Evolutionary conservation across 92 coral and sea anemone genomes (phyloP), one percentile per base, ranked within the genome.

Genomic region (Paragorgia papillata): DNA sequence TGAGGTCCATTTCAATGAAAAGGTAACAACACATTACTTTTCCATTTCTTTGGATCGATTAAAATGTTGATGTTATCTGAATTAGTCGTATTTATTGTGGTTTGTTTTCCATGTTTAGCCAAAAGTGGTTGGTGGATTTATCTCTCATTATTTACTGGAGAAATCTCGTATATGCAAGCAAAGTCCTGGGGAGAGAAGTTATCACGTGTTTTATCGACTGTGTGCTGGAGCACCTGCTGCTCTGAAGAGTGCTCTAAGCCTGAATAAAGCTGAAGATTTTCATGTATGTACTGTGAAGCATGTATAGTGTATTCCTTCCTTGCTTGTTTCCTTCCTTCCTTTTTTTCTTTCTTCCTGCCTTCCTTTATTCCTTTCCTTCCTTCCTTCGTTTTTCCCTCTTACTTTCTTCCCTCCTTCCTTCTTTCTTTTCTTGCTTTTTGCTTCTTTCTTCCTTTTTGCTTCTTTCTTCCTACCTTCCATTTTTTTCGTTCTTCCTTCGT

Each of bases 181-280:
- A n/a, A n/a, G n/a, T n/a, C n/a, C n/a, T n/a, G n/a, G n/a, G n/a
- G n/a, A n/a, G n/a, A n/a, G n/a, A n/a, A n/a, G n/a, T n/a, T n/a
- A n/a, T n/a, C n/a, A n/a, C n/a, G n/a, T n/a, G 51, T 94, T 94
- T 82, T 94, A 94, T 78, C 82, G 98, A 19, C 87, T 94, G 21
- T 94, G 98, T 79, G 81, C 98, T 28, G 97, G 97, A 7, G 98
- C 91, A 9, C 97, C 98, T 17, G 89, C 91, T 49, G 90, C n/a
- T n/a, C n/a, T n/a, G n/a, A n/a, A n/a, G n/a, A n/a, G n/a, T n/a
- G n/a, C n/a, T n/a, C n/a, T n/a, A n/a, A n/a, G n/a, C n/a, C n/a
- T n/a, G n/a, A n/a, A n/a, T n/a, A n/a, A n/a, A n/a, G n/a, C n/a
- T n/a, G n/a, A n/a, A n/a, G n/a, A n/a, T n/a, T n/a, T n/a, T n/a